A percentile compares a stretch with the other conserved stretches of the same genome.
Evolutionary conservation across 2,797 vertebrate species (phyloP).

Genomic region (Cryptoblepharus egeriae): DNA sequence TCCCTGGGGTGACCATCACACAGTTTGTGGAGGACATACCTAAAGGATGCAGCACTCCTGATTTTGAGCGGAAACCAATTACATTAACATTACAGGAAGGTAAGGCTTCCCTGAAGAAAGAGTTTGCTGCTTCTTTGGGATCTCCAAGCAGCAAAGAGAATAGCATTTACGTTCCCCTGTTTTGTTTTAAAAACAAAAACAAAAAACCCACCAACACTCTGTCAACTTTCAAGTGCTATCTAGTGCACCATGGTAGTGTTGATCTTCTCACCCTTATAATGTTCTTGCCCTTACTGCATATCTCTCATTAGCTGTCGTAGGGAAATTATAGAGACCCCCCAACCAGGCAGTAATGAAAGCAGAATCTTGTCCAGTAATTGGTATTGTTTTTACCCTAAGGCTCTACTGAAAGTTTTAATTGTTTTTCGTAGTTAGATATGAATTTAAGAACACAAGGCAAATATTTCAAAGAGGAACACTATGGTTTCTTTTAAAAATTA

Average conservation of each 20-base stretch:
- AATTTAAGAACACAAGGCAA: neutral
- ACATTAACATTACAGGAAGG: slow-evolving; percentile 82
- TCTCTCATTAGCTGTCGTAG: neutral
- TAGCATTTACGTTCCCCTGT: neutral
- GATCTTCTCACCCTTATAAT: neutral
- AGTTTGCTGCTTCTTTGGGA: neutral
- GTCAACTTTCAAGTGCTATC: neutral
- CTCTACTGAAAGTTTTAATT: neutral
- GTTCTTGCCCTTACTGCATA: neutral
- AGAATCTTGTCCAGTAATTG: too few relatives aligned
- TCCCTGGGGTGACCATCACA: slow-evolving; percentile 81
- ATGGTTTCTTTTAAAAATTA: neutral
- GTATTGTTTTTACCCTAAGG: neutral
- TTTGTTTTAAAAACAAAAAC: too few relatives aligned
- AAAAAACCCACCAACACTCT: neutral
- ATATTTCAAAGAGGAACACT: neutral
- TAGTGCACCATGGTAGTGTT: too few relatives aligned
- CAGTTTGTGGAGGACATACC: slow-evolving; percentile 81
- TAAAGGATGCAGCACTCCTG: slow-evolving; percentile 81
- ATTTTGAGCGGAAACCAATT: slow-evolving; percentile 82
- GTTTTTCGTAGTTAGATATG: neutral
- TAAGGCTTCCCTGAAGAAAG: slow-evolving; percentile 61
- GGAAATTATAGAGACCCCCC: neutral
- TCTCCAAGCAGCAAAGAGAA: accelerated
- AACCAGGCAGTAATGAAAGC: neutral